Evolutionary conservation across 2,888 invertebrate species (phyloP), one percentile per base, ranked within the genome.

Genomic region (Idaea straminata): DNA sequence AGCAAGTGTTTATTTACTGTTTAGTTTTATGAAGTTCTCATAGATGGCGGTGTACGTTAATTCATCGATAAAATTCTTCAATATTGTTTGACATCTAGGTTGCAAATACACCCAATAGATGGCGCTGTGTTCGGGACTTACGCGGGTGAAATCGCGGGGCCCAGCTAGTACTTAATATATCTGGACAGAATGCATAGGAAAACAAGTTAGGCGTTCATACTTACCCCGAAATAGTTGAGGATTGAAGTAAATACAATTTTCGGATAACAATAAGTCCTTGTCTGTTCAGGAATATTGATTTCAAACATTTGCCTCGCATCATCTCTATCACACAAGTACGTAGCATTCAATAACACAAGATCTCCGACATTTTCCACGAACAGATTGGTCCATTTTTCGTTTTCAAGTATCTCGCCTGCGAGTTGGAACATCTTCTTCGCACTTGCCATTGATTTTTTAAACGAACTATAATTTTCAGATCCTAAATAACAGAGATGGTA

Each of bases 191-290:
- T 59, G 16, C 34, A 35, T 25, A 59, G 4, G 59, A n/a, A 65
- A 7, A 62, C 59, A 47, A 36, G 25, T 35, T 68, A 58, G 5
- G 57, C 65, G 5, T 38, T 38, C 10, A 10, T 60, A 77, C 91
- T 85, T 76, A 92, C 89, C 64, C 93, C 88, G 64, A 95, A 84
- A 71, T 88, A 89, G 36, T 82, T 78, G 0, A 95, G 77, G 61
- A 94, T 90, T 0, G 83, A 82, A 13, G 77, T 71, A 68, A 94
- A 87, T 3, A 87, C 79, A 1, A 75, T 72, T 35, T 84, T 85
- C 0, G 88, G 87, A 74, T 93, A 93, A 70, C 86, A 84, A 15
- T 91, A 91, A 10, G 84, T 82, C 71, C 89, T 83, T 0, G 82
- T 74, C 72, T 72, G 83, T 68, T 69, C 86, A 75, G 72, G 89